Evolutionary conservation across 2,888 invertebrate species (phyloP).

Genomic region (Melanostoma scalare): DNA sequence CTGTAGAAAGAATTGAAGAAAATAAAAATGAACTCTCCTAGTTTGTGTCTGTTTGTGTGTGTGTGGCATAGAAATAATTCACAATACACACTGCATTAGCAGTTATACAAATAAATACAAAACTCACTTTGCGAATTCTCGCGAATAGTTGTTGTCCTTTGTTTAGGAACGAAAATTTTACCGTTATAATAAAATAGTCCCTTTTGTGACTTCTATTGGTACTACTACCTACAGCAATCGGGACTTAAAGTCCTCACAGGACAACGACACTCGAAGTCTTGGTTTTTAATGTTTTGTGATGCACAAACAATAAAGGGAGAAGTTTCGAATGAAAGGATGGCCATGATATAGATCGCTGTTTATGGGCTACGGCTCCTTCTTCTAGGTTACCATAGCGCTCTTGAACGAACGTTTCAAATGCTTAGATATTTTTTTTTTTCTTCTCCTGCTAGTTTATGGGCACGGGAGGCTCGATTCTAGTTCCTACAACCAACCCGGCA

Average conservation of each 20-base stretch:
- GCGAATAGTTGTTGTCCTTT: slow-evolving; percentile 34
- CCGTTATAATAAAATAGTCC: slow-evolving; percentile 42
- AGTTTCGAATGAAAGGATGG: slow-evolving; percentile 43
- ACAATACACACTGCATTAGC: slow-evolving; percentile 62
- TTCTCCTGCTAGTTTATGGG: slow-evolving; percentile 38
- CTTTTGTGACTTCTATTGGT: slow-evolving; percentile 6
- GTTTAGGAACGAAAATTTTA: slow-evolving; percentile 56
- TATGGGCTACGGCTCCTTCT: slow-evolving; percentile 45
- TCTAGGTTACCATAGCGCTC: slow-evolving; percentile 5
- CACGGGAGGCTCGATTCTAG: slow-evolving; percentile 25
- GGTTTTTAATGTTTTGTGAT: slow-evolving; percentile 16
- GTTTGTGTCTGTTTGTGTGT: slow-evolving; percentile 7
- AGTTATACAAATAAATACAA: slow-evolving; percentile 62
- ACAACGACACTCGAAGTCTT: slow-evolving; percentile 29
- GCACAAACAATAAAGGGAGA: slow-evolving; percentile 41
- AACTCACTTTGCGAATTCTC: slow-evolving; percentile 32
- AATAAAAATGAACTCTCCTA: neutral
- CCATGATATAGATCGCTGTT: slow-evolving; percentile 62
- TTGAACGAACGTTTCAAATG: slow-evolving; percentile 11
- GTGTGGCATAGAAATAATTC: slow-evolving; percentile 37
- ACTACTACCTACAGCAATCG: slow-evolving; percentile 33
- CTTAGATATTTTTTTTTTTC: slow-evolving; percentile 9
- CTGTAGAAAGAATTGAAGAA: neutral
- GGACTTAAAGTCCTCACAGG: slow-evolving; percentile 19
- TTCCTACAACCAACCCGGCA: slow-evolving; percentile 35